A percentile compares a stretch with the other conserved stretches of the same genome.
phyloP scores from a whole-genome alignment of 2,797 vertebrate genomes.

The Dryobates pubescens region DNA sequence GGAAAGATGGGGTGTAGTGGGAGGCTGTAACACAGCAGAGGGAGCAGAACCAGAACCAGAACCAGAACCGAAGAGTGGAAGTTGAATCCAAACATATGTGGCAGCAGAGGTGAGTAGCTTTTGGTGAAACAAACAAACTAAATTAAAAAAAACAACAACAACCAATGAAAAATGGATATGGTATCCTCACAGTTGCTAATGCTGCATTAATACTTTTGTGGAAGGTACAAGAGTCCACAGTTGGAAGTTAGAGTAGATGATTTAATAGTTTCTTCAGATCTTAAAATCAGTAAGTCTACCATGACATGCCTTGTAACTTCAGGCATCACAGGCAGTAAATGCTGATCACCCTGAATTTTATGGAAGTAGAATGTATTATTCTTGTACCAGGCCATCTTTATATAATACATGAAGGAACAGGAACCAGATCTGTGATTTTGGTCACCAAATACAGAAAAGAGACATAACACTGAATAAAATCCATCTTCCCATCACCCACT shows the following conservation, averaged over 20 bases:
- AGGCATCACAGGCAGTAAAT: neutral
- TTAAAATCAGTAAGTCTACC: neutral
- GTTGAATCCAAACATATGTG: neutral
- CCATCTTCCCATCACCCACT: neutral
- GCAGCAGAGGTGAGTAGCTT: neutral
- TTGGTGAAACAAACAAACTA: too few relatives aligned
- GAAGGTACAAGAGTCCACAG: too few relatives aligned
- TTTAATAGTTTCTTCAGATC: neutral
- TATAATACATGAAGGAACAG: neutral
- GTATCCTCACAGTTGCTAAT: neutral
- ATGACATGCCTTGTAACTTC: fast-evolving
- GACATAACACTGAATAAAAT: fast-evolving
- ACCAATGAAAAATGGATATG: neutral
- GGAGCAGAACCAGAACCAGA: neutral
- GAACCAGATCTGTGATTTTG: neutral
- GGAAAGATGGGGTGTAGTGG: neutral
- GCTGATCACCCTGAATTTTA: neutral
- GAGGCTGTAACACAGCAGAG: neutral
- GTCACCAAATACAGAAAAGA: neutral
- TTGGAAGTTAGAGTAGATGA: neutral
- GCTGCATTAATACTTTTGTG: neutral
- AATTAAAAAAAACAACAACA: neutral
- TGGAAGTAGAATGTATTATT: neutral
- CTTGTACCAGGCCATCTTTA: neutral
- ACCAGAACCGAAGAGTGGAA: neutral